Conservation (phyloP, 2,113 vertebrate genomes). For the Pelobates fuscus region DNA sequence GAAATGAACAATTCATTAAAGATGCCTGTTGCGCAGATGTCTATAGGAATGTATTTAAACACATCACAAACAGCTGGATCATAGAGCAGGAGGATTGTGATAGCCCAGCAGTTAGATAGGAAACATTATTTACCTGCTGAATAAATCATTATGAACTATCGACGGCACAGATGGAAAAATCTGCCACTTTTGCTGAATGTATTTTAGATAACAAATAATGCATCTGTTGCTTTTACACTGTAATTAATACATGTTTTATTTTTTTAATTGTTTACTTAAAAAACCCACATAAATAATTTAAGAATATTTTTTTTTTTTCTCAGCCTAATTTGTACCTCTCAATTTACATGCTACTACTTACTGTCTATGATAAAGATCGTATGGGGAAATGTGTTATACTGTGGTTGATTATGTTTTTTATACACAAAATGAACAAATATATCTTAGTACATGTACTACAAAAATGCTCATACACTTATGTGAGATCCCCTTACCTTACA, state of each 20-base stretch:
- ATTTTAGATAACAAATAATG: constrained; percentile 3
- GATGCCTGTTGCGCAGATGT: constrained; percentile 40
- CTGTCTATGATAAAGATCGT: too few relatives aligned
- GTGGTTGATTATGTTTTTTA: too few relatives aligned
- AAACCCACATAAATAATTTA: not conserved
- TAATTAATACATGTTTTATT: constrained; percentile 1
- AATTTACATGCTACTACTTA: too few relatives aligned
- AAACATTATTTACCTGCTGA: constrained; percentile 33
- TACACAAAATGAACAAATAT: too few relatives aligned
- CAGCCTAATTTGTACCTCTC: too few relatives aligned
- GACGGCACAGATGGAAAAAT: not conserved
- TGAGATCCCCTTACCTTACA: too few relatives aligned
- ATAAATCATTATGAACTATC: constrained; percentile 9
- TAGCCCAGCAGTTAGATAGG: constrained; percentile 24
- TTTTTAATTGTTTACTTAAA: not conserved
- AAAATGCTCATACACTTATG: too few relatives aligned
- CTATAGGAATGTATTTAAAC: constrained; percentile 30
- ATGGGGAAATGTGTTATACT: too few relatives aligned
- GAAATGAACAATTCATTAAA: constrained; percentile 40
- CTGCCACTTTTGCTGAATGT: not conserved
- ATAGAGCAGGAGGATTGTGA: constrained; percentile 25
- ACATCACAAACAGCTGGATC: constrained; percentile 40
- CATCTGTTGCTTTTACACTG: not conserved
- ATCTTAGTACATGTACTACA: too few relatives aligned
- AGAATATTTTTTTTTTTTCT: too few relatives aligned